A percentile compares a stretch with the other conserved stretches of the same genome.
phyloP scores from a whole-genome alignment of 2,888 invertebrate genomes.

The Choristoneura rosaceana region DNA sequence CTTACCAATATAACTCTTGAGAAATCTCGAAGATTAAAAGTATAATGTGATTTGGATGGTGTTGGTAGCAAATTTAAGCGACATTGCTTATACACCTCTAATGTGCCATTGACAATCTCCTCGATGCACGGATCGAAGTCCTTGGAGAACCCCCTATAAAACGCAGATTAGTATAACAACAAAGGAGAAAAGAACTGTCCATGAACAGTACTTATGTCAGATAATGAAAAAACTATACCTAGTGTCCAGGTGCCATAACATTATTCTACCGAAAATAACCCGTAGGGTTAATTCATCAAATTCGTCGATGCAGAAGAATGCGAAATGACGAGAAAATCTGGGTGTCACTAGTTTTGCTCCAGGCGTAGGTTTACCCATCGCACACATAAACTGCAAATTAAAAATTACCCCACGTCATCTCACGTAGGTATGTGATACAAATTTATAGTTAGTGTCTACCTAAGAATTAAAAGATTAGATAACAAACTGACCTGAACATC shows the following conservation, averaged over 20 bases:
- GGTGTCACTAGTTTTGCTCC: slow-evolving; percentile 94
- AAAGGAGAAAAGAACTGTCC: background rate
- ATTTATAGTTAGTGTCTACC: no score
- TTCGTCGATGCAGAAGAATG: slow-evolving; percentile 94
- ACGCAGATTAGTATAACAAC: background rate
- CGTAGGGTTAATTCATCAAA: slow-evolving; percentile 94
- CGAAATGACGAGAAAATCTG: slow-evolving; percentile 94
- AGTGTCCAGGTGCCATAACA: slow-evolving; percentile 98
- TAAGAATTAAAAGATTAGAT: background rate
- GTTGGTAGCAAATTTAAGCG: slow-evolving; percentile 94
- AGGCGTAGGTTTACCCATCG: slow-evolving; percentile 92
- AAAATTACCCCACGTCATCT: background rate
- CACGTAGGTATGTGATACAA: no score
- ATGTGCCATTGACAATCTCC: slow-evolving; percentile 94
- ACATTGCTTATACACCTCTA: slow-evolving; percentile 94
- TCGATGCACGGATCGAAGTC: slow-evolving; percentile 97
- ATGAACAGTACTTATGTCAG: background rate
- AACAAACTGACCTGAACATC: slow-evolving; percentile 90
- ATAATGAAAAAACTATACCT: slow-evolving; percentile 78
- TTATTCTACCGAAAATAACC: slow-evolving; percentile 95
- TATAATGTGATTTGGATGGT: slow-evolving; percentile 96
- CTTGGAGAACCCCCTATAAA: slow-evolving; percentile 93
- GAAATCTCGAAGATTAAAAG: slow-evolving; percentile 97
- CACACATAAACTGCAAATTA: slow-evolving; percentile 91
- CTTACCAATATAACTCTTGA: slow-evolving; percentile 93